phyloP scores from a whole-genome alignment of 2,113 vertebrate genomes.

The Morone saxatilis region DNA sequence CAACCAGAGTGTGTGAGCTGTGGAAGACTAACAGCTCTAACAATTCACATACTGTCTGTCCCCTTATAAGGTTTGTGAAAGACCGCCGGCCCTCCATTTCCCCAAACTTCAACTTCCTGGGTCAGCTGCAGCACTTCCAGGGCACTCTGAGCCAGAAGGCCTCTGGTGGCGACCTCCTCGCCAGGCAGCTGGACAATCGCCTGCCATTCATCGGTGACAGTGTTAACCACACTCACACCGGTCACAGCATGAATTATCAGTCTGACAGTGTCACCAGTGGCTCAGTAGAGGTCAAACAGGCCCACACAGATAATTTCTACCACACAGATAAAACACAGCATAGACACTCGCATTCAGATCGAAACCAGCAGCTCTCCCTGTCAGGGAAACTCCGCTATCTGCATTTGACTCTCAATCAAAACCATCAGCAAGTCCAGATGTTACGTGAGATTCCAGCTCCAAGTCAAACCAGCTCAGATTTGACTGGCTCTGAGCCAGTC shows the following conservation, averaged over 20 bases:
- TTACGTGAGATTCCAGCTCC: background rate
- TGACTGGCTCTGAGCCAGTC: constrained; percentile 2
- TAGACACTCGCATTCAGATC: constrained; percentile 2
- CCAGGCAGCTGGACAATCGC: constrained; percentile 42
- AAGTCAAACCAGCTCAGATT: background rate
- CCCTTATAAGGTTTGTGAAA: constrained; percentile 85
- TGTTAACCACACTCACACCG: background rate
- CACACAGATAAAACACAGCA: constrained; percentile 27
- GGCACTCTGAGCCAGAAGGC: constrained; percentile 73
- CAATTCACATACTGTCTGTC: constrained; percentile 25
- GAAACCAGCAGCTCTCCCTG: constrained; percentile 31
- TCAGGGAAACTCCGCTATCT: constrained; percentile 54
- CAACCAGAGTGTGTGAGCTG: background rate
- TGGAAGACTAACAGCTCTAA: background rate
- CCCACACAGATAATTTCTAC: constrained; percentile 12
- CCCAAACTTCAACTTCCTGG: constrained; percentile 89
- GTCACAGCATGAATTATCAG: constrained; percentile 11
- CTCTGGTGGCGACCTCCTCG: background rate
- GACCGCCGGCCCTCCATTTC: constrained; percentile 87
- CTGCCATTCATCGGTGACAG: constrained; percentile 1
- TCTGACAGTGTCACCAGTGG: background rate
- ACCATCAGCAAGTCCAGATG: constrained; percentile 39
- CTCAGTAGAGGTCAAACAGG: constrained; percentile 2
- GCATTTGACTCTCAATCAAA: constrained; percentile 28
- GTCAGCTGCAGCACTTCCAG: constrained; percentile 87